Percentiles rank a stretch among this genome's conserved stretches.
Evolutionary conservation across 2,888 invertebrate species (phyloP).

Genomic region (Hipparchia sbordonii): DNA sequence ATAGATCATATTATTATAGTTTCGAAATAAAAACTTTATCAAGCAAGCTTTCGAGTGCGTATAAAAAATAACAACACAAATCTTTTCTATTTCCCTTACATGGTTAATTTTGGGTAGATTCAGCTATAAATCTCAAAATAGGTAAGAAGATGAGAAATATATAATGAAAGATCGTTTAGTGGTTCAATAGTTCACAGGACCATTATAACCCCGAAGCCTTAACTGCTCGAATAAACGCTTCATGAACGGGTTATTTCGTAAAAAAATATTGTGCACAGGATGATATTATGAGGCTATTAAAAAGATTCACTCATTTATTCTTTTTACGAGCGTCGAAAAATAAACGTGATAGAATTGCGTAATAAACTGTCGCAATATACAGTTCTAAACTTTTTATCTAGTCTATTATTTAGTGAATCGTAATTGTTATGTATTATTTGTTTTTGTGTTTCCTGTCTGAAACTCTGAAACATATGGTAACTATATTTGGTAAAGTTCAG

Average conservation of each 20-base stretch:
- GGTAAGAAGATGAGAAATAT: not conserved
- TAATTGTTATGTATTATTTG: no score
- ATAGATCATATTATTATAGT: not conserved
- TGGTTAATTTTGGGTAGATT: not conserved
- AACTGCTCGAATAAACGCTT: constrained; percentile 19
- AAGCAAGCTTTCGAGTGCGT: not conserved
- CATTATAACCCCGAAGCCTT: constrained; percentile 1
- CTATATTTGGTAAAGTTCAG: no score
- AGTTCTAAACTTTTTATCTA: not conserved
- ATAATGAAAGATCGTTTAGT: not conserved
- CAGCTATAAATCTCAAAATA: not conserved
- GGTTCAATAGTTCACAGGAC: not conserved
- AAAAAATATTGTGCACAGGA: constrained; percentile 4
- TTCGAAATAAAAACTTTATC: not conserved
- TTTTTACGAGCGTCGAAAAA: constrained; percentile 13
- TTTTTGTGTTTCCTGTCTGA: no score
- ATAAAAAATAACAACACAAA: not conserved
- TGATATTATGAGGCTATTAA: constrained; percentile 9
- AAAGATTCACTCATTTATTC: constrained; percentile 11
- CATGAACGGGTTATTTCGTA: constrained; percentile 21
- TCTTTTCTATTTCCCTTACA: not conserved
- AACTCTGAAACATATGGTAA: no score
- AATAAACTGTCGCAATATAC: not conserved
- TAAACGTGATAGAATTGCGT: constrained; percentile 1
- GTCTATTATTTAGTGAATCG: no score